Evolutionary conservation across 2,113 vertebrate genomes (phyloP).

Genomic region (Prunella fulvescens): DNA sequence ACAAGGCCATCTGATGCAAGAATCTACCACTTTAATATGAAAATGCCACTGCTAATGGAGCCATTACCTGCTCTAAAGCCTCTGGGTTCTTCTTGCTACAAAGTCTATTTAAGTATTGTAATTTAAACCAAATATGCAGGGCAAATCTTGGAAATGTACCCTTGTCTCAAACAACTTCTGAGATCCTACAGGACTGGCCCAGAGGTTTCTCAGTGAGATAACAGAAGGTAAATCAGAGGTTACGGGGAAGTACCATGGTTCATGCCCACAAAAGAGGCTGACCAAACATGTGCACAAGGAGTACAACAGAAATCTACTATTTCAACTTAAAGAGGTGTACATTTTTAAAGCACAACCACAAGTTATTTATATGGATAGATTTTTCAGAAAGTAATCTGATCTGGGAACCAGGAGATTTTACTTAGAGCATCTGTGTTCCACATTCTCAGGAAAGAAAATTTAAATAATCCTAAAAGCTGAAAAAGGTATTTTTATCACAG

Average conservation of each 20-base stretch:
- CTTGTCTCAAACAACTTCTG: not conserved
- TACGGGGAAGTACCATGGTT: not conserved
- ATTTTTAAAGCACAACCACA: conserved; percentile 24
- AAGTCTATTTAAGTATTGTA: not conserved
- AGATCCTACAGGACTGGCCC: not conserved
- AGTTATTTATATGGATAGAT: not conserved
- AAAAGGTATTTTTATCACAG: conserved; percentile 27
- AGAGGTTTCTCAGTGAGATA: not conserved
- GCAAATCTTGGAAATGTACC: not conserved
- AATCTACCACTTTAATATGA: not conserved
- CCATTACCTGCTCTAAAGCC: not conserved
- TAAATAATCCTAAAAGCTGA: conserved; percentile 18
- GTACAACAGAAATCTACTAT: not conserved
- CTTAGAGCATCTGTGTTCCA: conserved; percentile 26
- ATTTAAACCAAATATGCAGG: not conserved
- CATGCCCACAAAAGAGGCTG: not conserved
- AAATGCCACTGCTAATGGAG: not conserved
- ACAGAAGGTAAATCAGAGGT: not conserved
- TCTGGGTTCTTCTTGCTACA: not conserved
- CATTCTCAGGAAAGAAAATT: conserved; percentile 21
- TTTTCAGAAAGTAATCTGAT: conserved; percentile 11
- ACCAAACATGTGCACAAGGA: rapidly evolving
- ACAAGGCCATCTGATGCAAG: not conserved
- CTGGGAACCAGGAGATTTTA: not conserved
- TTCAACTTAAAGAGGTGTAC: not conserved